Evolutionary conservation across 2,113 vertebrate genomes (phyloP), one percentile per base, ranked within the genome.

Genomic region (Cyprinodon variegatus): DNA sequence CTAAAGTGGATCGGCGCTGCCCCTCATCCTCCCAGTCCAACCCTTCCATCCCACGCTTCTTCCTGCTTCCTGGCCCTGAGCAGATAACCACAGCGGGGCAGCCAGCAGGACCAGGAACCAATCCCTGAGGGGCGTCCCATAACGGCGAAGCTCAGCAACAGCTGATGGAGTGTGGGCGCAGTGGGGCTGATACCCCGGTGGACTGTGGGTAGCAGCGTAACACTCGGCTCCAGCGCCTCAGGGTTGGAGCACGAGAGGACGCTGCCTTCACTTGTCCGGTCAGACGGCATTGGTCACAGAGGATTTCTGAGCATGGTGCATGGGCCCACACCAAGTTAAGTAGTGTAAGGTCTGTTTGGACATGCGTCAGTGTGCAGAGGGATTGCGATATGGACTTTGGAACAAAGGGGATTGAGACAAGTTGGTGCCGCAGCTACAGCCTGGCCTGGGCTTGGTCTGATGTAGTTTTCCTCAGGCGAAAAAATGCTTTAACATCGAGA

Each of bases 371-470:
- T n/a, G 77, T 57, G 79, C 66, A 41, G 83, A 85, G 86, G 86
- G 86, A 43, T 76, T 80, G 22, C 48, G 90, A 91, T 90, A 91
- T 69, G 77, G 85, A 89, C 83, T 53, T 84, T 61, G 88, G 85
- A 89, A 92, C 86, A 90, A 92, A 92, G 68, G 64, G 81, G 90
- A 91, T 91, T 87, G 88, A 85, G 79, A 89, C 77, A 72, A 89
- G 77, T 82, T 77, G 86, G 82, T 77, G 83, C 79, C 85, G 74
- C 72, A 83, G 69, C 74, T 76, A 71, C 72, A 86, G 80, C 68
- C 53, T 73, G 64, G 79, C 48, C 65, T 72, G 82, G 72, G 81
- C 82, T 84, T 81, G 83, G 87, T 79, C 86, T 78, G 80, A 83
- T 86, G 83, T 72, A 60, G 75, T 87, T 76, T 65, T 71, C 86